Conservation (phyloP, 2,888 invertebrate species). For the Athetis lepigone region DNA sequence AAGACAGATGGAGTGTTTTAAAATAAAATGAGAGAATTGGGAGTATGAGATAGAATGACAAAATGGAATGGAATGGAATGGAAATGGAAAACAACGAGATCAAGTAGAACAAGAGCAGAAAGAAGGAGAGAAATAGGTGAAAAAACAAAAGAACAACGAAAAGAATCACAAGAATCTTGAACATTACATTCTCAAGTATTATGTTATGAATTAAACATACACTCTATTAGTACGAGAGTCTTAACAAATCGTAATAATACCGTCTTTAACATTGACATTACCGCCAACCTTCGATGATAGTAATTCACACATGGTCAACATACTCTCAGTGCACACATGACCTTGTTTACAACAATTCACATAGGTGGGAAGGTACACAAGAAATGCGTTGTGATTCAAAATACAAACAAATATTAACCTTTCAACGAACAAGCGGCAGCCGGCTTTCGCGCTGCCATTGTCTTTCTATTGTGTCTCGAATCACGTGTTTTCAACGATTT, state of each 20-base stretch:
- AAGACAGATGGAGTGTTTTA: too few relatives aligned
- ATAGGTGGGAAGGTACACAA: conserved; percentile 19
- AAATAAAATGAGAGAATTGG: too few relatives aligned
- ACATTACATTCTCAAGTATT: neutral
- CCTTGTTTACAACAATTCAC: conserved; percentile 22
- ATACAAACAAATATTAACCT: neutral
- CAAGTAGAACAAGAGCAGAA: too few relatives aligned
- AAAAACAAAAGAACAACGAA: neutral
- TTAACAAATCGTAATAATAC: neutral
- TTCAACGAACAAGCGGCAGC: too few relatives aligned
- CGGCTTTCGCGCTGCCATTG: too few relatives aligned
- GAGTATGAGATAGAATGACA: too few relatives aligned
- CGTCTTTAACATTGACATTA: conserved; percentile 1
- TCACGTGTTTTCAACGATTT: too few relatives aligned
- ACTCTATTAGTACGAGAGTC: neutral
- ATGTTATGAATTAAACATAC: too few relatives aligned
- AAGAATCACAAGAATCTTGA: neutral
- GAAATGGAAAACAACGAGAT: too few relatives aligned
- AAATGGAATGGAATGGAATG: too few relatives aligned
- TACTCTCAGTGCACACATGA: neutral
- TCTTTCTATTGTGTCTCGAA: too few relatives aligned
- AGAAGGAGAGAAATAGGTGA: neutral
- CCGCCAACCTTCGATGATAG: neutral
- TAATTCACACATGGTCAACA: conserved; percentile 35
- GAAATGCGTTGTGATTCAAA: conserved; percentile 14